Evolutionary conservation across 2,888 invertebrate species (phyloP).

Genomic region (Lymantria monacha): DNA sequence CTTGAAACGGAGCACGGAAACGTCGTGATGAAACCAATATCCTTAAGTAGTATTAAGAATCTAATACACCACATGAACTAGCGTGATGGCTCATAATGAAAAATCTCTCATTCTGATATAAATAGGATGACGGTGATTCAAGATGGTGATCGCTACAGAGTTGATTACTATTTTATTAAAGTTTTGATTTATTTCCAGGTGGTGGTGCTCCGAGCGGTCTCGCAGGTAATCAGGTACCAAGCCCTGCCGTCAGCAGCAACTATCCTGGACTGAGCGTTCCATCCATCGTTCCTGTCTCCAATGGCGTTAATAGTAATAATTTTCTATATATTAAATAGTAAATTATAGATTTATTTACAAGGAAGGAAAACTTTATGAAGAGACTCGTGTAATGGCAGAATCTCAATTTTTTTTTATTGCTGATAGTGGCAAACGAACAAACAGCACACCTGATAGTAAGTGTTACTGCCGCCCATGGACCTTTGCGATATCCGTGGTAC

Average conservation of each 20-base stretch:
- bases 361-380: neutral
- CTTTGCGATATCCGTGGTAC: too few relatives aligned
- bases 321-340: neutral
- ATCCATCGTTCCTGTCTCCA: constrained; percentile 45
- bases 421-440: too few relatives aligned
- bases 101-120: too few relatives aligned
- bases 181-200: neutral
- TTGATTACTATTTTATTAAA: neutral
- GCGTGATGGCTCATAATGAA: too few relatives aligned
- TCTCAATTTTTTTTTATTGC: neutral
- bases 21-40: too few relatives aligned
- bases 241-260: constrained; percentile 40
- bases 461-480: too few relatives aligned
- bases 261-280: constrained; percentile 49
- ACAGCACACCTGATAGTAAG: too few relatives aligned
- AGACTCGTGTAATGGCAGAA: neutral
- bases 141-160: too few relatives aligned
- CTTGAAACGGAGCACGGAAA: too few relatives aligned
- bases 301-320: constrained; percentile 44
- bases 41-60: too few relatives aligned
- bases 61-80: too few relatives aligned
- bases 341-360: neutral
- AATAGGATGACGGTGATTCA: too few relatives aligned
- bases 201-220: neutral
- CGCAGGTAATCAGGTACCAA: constrained; percentile 12